phyloP scores from a whole-genome alignment of 2,888 invertebrate species.

The Coelogynopora nodosa region DNA sequence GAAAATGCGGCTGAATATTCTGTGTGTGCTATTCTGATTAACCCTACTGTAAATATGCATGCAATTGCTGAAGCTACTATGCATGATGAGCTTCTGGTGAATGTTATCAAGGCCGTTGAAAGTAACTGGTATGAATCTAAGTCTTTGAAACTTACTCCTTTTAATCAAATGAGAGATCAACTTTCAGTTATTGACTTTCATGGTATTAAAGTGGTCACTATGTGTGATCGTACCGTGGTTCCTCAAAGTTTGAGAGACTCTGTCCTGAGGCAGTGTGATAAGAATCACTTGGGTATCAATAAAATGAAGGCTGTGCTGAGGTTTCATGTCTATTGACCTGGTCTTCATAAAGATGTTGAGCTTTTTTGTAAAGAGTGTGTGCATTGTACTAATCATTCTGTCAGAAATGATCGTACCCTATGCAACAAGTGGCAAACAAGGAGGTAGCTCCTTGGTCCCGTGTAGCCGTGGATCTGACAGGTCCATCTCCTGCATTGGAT shows the following conservation, averaged over 20 bases:
- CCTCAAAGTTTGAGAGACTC: background rate
- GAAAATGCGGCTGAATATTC: constrained; percentile 32
- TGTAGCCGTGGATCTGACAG: background rate
- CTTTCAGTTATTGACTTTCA: background rate
- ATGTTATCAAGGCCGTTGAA: constrained; percentile 26
- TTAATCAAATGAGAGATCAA: background rate
- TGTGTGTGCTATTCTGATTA: constrained; percentile 4
- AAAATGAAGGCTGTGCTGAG: background rate
- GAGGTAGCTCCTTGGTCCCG: background rate
- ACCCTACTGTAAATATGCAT: constrained; percentile 1
- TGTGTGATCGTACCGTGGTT: background rate
- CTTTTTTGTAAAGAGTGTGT: background rate
- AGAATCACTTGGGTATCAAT: background rate
- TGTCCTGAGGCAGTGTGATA: background rate
- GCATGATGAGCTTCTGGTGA: background rate
- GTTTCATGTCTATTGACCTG: background rate
- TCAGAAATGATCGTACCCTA: background rate
- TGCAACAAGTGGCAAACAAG: background rate
- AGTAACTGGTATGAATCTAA: constrained; percentile 19
- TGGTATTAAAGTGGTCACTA: background rate
- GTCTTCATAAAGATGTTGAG: background rate
- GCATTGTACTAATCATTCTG: background rate
- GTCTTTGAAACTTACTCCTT: constrained; percentile 8
- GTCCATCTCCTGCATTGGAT: background rate
- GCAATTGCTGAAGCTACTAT: background rate